phyloP scores from a whole-genome alignment of 1,140 invertebrate species.

The Calosoma granatense region DNA sequence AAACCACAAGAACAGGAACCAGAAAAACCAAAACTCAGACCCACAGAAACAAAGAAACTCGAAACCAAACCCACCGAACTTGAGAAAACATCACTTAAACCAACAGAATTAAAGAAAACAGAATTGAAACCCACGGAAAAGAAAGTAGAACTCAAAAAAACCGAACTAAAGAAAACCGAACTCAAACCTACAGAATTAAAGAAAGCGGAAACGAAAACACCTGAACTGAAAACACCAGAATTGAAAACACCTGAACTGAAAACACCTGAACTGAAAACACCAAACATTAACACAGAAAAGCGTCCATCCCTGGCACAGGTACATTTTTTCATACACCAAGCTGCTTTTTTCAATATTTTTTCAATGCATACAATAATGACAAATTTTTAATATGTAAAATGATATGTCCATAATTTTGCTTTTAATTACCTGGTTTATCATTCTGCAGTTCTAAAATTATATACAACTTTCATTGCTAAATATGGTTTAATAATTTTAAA shows the following conservation, averaged over 20 bases:
- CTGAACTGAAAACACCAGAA: conserved; percentile 15
- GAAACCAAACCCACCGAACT: conserved; percentile 18
- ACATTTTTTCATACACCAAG: background rate
- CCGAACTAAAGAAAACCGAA: conserved; percentile 26
- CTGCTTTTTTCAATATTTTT: background rate
- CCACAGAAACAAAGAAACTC: conserved; percentile 14
- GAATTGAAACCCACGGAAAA: conserved; percentile 16
- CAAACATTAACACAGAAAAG: conserved; percentile 11
- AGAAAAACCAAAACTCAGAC: conserved; percentile 26
- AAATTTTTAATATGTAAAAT: no score
- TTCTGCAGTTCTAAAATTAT: no score
- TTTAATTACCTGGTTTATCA: no score
- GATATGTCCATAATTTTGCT: no score
- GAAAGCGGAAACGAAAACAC: conserved; percentile 9
- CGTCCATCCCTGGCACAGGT: background rate
- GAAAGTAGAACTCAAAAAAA: conserved; percentile 27
- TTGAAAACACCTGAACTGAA: conserved; percentile 11
- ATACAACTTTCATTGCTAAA: no score
- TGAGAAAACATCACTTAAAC: conserved; percentile 13
- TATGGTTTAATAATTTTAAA: no score
- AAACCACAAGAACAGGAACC: conserved; percentile 24
- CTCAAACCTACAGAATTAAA: conserved; percentile 15
- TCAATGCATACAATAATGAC: background rate
- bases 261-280: conserved; percentile 19
- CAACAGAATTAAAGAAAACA: conserved; percentile 14